These are phyloP conservation scores for Enteromius viviparus DNA, from an alignment of 2,797 vertebrate genomes.

Conservation along the genomic window DNA sequence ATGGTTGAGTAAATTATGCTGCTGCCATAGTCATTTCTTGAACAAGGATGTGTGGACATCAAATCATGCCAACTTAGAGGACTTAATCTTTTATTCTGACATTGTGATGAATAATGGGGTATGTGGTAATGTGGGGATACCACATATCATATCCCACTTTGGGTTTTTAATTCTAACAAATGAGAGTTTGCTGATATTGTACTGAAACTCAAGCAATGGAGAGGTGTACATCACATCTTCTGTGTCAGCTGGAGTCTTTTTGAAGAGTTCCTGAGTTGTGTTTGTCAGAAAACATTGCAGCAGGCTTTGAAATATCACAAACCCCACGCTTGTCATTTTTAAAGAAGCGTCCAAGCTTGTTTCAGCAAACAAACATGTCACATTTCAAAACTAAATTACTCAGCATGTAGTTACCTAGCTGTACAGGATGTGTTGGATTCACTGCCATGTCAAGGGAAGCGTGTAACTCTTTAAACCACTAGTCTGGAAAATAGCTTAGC, in stretches of 20 bases:
- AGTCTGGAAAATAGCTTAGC: constrained; percentile 37
- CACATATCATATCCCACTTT: background rate
- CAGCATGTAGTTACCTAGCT: constrained; percentile 2
- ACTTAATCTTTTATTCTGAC: background rate
- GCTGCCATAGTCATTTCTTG: background rate
- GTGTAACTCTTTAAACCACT: constrained; percentile 34
- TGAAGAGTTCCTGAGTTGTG: constrained; percentile 7
- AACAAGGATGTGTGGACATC: background rate
- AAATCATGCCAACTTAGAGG: background rate
- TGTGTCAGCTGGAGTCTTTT: background rate
- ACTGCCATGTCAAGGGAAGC: constrained; percentile 4
- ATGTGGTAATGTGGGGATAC: too few relatives aligned
- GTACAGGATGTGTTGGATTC: constrained; percentile 30
- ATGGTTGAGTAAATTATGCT: too few relatives aligned
- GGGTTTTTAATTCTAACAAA: background rate
- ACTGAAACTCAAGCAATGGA: background rate
- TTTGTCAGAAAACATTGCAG: constrained; percentile 18
- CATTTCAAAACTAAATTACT: constrained; percentile 26
- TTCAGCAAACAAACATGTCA: constrained; percentile 36
- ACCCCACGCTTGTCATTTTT: constrained; percentile 3
- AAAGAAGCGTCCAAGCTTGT: constrained; percentile 1
- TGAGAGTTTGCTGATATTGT: constrained; percentile 3
- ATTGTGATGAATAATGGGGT: background rate
- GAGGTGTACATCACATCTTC: background rate
- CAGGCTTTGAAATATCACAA: constrained; percentile 9